These are phyloP conservation scores for Dryococelus australis DNA, from an alignment of 2,888 invertebrate genomes.

Conservation along the genomic window DNA sequence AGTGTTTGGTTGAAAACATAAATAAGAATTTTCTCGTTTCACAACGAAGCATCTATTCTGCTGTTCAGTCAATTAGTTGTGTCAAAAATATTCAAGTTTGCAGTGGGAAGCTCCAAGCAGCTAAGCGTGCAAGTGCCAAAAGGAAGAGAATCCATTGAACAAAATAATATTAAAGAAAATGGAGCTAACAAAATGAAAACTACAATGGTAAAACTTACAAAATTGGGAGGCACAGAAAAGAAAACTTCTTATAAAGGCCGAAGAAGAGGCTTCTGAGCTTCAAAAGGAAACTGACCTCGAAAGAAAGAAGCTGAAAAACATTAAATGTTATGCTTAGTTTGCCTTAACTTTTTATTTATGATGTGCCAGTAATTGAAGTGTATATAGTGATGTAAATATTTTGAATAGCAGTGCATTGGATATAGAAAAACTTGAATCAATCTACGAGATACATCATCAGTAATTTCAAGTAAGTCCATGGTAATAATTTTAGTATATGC, in stretches of 20 bases:
- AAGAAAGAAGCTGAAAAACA: slow-evolving; percentile 2
- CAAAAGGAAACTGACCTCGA: background rate
- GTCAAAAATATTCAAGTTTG: background rate
- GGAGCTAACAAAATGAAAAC: background rate
- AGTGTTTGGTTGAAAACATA: slow-evolving; percentile 25
- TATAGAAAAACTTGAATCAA: too few species aligned
- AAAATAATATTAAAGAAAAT: background rate
- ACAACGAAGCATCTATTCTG: background rate
- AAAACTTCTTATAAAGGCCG: background rate
- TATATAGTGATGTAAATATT: too few species aligned
- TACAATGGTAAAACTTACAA: background rate
- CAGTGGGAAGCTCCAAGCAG: background rate
- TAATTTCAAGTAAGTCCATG: too few species aligned
- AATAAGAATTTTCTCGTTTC: background rate
- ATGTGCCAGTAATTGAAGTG: too few species aligned
- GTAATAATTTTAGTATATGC: too few species aligned
- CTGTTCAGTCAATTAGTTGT: background rate
- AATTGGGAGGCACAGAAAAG: background rate
- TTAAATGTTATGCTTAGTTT: background rate
- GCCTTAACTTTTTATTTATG: too few species aligned
- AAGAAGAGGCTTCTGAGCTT: slow-evolving; percentile 20
- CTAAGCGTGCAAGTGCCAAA: too few species aligned
- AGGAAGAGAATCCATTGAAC: slow-evolving; percentile 4
- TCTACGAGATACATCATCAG: too few species aligned
- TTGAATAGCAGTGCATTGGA: too few species aligned